Conservation (phyloP, 2,113 vertebrate genomes). For the Oostethus manadensis region DNA sequence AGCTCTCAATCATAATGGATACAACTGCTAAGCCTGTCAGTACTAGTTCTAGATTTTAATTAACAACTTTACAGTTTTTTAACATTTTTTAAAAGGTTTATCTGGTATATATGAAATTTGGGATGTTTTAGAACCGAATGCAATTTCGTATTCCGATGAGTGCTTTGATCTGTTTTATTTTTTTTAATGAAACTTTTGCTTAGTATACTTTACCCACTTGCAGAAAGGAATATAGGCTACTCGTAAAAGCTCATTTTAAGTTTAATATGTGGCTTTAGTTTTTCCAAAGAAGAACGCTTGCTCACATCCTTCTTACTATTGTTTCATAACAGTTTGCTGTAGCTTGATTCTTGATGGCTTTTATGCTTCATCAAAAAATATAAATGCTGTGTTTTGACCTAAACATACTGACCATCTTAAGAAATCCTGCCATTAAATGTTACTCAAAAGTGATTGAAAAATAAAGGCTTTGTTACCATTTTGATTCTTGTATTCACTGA, state of each 20-base stretch:
- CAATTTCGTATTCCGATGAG: slow-evolving; percentile 5
- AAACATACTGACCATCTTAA: slow-evolving; percentile 8
- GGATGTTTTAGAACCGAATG: slow-evolving; percentile 12
- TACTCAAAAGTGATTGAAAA: slow-evolving; percentile 32
- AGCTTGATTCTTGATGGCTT: slow-evolving; percentile 11
- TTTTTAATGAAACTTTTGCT: neutral
- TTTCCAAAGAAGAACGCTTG: neutral
- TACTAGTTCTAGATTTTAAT: slow-evolving; percentile 13
- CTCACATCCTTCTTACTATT: neutral
- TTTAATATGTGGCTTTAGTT: slow-evolving; percentile 20
- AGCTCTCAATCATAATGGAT: slow-evolving; percentile 48
- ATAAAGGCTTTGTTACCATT: slow-evolving; percentile 30
- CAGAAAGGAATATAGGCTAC: slow-evolving; percentile 13
- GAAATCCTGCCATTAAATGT: slow-evolving; percentile 12
- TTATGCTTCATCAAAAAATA: neutral
- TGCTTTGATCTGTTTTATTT: slow-evolving; percentile 30
- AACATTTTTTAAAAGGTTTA: slow-evolving; percentile 11
- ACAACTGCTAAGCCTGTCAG: neutral
- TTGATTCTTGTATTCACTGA: neutral
- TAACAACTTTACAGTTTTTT: slow-evolving; percentile 10
- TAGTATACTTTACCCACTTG: slow-evolving; percentile 5
- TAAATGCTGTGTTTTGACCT: slow-evolving; percentile 6
- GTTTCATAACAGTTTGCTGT: slow-evolving; percentile 9
- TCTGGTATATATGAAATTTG: slow-evolving; percentile 9
- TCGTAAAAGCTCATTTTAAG: slow-evolving; percentile 18